phyloP scores from a whole-genome alignment of 2,113 vertebrate species.

The Rhinoptilus africanus region DNA sequence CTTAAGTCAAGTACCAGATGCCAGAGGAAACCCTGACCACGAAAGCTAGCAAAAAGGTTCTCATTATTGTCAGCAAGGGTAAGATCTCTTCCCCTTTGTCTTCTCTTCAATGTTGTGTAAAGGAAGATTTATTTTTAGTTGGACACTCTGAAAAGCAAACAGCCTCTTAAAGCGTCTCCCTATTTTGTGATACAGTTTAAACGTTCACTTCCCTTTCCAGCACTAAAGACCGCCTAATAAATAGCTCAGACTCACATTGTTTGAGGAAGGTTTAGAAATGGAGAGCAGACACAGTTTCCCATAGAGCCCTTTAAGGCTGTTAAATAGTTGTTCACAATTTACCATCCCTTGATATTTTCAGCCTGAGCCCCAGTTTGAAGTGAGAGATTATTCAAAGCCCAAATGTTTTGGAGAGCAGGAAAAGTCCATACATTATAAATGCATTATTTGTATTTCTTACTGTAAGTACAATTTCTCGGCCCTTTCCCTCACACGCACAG shows the following conservation, averaged over 20 bases:
- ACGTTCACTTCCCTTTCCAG: not conserved
- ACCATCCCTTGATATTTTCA: conserved; percentile 29
- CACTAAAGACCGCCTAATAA: conserved; percentile 9
- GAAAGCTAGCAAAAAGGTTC: not conserved
- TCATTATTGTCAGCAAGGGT: not conserved
- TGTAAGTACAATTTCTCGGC: not conserved
- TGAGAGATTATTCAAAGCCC: not conserved
- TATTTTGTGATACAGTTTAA: conserved; percentile 25
- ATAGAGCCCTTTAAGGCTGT: not conserved
- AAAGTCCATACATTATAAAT: not conserved
- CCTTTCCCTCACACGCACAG: not conserved
- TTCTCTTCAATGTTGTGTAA: conserved; percentile 10
- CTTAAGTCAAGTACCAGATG: not conserved
- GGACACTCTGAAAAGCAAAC: conserved; percentile 15
- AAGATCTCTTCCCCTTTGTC: not conserved
- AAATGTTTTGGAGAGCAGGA: not conserved
- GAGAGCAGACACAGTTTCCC: not conserved
- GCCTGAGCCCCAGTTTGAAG: not conserved
- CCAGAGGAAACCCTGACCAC: not conserved
- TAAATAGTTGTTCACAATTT: conserved; percentile 14
- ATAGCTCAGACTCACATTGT: not conserved
- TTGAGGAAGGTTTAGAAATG: not conserved
- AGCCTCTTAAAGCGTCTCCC: not conserved
- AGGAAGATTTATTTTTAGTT: conserved; percentile 27
- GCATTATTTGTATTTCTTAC: not conserved